A percentile compares a stretch with the other conserved stretches of the same genome.
Conservation (phyloP, 2,113 vertebrate species). For the Paramisgurnus dabryanus region DNA sequence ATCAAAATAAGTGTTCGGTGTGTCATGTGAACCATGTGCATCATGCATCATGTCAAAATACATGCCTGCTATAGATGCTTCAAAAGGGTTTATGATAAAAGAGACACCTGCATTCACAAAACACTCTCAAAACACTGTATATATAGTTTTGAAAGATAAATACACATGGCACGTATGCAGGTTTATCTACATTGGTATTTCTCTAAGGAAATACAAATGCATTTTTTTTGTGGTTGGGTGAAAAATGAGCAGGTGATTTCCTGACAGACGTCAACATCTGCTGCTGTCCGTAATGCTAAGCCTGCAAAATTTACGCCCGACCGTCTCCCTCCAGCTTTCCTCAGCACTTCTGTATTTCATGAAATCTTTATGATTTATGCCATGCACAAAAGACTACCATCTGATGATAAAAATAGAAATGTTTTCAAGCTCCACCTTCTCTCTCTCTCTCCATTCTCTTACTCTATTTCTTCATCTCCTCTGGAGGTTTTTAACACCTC, state of each 20-base stretch:
- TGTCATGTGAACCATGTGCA: too few species aligned
- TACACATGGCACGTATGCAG: too few species aligned
- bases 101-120: too few species aligned
- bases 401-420: not conserved
- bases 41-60: too few species aligned
- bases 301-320: constrained; percentile 8
- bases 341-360: not conserved
- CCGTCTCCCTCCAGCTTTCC: not conserved
- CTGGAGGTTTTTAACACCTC: not conserved
- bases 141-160: too few species aligned
- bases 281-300: constrained; percentile 64
- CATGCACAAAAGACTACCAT: not conserved
- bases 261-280: not conserved
- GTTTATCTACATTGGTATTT: too few species aligned
- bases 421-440: not conserved
- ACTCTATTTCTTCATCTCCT: not conserved
- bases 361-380: not conserved
- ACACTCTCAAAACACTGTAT: too few species aligned
- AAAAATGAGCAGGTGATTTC: not conserved
- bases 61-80: too few species aligned
- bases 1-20: too few species aligned
- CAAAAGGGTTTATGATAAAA: too few species aligned
- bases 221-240: not conserved
- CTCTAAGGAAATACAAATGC: too few species aligned
- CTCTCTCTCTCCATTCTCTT: not conserved